A percentile compares a stretch with the other conserved stretches of the same genome.
These are phyloP conservation scores for Heliconius charithonia DNA, from an alignment of 2,888 invertebrate genomes.

Conservation along the genomic window DNA sequence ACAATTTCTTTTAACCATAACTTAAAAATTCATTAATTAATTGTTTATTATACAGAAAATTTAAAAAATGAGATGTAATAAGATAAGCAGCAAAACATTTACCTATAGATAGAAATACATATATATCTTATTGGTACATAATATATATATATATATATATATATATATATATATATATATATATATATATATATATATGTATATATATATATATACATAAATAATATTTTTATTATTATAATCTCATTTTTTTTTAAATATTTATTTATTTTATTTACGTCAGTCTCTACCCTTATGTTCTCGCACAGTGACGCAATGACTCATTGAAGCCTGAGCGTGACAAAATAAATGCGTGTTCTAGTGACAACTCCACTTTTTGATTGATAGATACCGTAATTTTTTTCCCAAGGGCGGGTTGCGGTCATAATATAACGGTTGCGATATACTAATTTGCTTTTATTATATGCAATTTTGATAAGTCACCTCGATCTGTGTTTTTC, in stretches of 20 bases:
- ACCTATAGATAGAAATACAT: no score
- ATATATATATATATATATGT: no score
- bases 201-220: no score
- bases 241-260: not conserved
- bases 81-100: no score
- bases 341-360: conserved; percentile 62
- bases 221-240: not conserved
- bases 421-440: conserved; percentile 33
- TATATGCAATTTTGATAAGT: not conserved
- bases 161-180: no score
- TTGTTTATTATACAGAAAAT: no score
- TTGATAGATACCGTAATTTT: conserved; percentile 68
- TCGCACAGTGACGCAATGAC: conserved; percentile 55
- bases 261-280: not conserved
- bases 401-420: conserved; percentile 48
- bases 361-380: conserved; percentile 65
- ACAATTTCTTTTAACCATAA: no score
- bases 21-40: no score
- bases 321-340: conserved; percentile 61
- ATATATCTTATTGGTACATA: no score
- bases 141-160: no score
- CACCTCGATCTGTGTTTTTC: not conserved
- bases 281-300: conserved; percentile 31
- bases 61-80: no score
- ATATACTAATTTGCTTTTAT: not conserved